Conservation (phyloP, 1,140 invertebrate genomes). For the Drosophila leontia region DNA sequence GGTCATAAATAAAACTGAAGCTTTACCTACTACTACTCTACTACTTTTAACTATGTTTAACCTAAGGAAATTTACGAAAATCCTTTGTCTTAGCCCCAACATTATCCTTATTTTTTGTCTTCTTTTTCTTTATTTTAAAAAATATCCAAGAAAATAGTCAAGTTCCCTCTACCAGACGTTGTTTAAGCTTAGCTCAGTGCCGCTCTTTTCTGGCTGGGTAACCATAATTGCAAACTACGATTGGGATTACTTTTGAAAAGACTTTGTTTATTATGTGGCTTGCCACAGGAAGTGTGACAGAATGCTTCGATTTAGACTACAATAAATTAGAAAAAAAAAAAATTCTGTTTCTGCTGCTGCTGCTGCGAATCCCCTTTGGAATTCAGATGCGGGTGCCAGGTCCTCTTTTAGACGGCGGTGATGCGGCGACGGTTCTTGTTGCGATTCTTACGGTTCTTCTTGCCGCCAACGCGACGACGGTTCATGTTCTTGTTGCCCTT, state of each 20-base stretch:
- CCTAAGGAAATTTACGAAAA: background rate
- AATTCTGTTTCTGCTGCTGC: constrained; percentile 17
- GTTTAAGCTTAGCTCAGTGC: too few species aligned
- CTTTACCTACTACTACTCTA: background rate
- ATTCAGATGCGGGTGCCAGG: background rate
- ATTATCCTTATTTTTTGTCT: background rate
- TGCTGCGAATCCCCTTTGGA: background rate
- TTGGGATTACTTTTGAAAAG: constrained; percentile 18
- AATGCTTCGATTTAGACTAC: constrained; percentile 50
- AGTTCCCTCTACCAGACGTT: background rate
- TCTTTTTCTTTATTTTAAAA: background rate
- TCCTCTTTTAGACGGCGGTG: constrained; percentile 37
- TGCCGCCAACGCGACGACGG: constrained; percentile 43
- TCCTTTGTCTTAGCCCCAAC: background rate
- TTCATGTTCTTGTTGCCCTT: constrained; percentile 42
- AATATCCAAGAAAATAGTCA: background rate
- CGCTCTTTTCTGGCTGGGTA: background rate
- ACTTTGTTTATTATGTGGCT: constrained; percentile 35
- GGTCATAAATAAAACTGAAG: background rate
- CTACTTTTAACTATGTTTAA: too few species aligned
- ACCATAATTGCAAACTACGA: background rate
- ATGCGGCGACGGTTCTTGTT: constrained; percentile 61
- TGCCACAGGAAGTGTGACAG: constrained; percentile 30
- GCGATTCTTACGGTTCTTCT: constrained; percentile 60
- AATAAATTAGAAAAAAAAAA: constrained; percentile 82